Conservation (phyloP, 37 sponge, comb jelly and placozoan species). For the Halichondria panicea region DNA sequence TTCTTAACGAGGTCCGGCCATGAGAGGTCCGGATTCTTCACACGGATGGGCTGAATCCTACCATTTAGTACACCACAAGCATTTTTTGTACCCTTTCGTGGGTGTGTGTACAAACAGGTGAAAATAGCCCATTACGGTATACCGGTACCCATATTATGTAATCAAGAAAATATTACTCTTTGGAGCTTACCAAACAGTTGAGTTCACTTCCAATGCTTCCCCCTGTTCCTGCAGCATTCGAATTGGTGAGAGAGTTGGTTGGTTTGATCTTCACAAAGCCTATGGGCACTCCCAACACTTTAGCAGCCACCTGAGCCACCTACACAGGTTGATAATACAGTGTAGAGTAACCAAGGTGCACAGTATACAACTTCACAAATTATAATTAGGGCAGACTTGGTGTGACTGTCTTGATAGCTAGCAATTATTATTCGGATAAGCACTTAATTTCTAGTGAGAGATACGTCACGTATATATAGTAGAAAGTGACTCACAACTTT, state of each 20-base stretch:
- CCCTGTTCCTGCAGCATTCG: constrained; percentile 65
- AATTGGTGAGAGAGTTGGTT: constrained; percentile 51
- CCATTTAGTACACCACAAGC: constrained; percentile 67
- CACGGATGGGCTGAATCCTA: constrained; percentile 51
- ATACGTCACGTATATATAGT: no score
- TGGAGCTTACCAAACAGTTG: constrained; percentile 53
- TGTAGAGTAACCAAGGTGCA: no score
- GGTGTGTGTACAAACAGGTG: neutral
- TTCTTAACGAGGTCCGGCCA: constrained; percentile 57
- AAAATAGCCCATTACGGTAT: no score
- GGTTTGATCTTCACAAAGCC: constrained; percentile 56
- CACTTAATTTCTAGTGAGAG: no score
- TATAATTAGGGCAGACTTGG: no score
- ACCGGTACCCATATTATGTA: no score
- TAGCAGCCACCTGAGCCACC: constrained; percentile 82
- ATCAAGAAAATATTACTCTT: no score
- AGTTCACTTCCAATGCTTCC: constrained; percentile 76
- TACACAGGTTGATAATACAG: no score
- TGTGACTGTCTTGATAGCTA: no score
- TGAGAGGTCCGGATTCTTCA: constrained; percentile 31
- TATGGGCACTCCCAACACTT: constrained; percentile 62
- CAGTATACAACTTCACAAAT: no score
- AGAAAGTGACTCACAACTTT: neutral
- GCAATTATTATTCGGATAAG: no score
- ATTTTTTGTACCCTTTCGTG: constrained; percentile 38